Evolutionary conservation across 2,113 vertebrate species (phyloP).

Genomic region (Chrysochloris asiatica): DNA sequence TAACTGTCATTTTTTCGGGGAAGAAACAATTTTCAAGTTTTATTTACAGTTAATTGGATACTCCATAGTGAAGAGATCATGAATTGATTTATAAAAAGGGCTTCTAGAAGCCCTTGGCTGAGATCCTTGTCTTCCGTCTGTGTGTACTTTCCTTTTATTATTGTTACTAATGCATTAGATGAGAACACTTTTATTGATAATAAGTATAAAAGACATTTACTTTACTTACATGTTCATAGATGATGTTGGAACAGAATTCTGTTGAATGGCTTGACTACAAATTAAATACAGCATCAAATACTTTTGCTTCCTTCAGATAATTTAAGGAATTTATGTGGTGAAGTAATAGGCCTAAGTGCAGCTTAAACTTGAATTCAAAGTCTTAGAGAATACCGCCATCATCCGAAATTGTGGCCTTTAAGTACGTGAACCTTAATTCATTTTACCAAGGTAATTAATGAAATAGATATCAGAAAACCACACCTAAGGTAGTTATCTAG

Average conservation of each 20-base stretch:
- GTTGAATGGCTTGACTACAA: constrained; percentile 41
- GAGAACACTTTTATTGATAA: constrained; percentile 52
- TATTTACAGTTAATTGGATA: constrained; percentile 61
- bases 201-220: constrained; percentile 70
- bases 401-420: neutral
- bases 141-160: constrained; percentile 63
- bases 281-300: constrained; percentile 60
- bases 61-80: constrained; percentile 36
- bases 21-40: constrained; percentile 34
- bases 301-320: constrained; percentile 7
- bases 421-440: neutral
- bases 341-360: neutral
- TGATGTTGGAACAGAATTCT: constrained; percentile 57
- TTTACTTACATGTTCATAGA: constrained; percentile 42
- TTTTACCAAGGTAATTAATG: neutral
- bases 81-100: constrained; percentile 64
- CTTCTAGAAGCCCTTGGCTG: neutral
- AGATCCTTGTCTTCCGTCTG: neutral
- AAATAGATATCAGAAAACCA: neutral
- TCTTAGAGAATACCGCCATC: neutral
- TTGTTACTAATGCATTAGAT: constrained; percentile 62
- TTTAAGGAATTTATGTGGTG: neutral
- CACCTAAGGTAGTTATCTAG: neutral
- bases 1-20: constrained; percentile 21
- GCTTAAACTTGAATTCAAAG: neutral